phyloP scores from a whole-genome alignment of 1,140 invertebrate genomes.

The Reticulitermes speratus region DNA sequence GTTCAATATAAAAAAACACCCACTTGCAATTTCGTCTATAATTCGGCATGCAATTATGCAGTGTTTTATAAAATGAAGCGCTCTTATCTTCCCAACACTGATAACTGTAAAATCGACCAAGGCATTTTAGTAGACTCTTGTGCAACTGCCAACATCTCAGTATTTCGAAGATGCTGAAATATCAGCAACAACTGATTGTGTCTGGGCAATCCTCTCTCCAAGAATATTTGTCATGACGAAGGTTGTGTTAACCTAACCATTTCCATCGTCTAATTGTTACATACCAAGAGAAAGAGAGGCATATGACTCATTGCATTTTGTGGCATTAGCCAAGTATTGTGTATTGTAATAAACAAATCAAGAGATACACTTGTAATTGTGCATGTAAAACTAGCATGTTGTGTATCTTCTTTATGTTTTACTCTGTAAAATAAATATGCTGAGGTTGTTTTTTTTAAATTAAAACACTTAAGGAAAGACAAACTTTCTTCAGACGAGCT shows the following conservation, averaged over 20 bases:
- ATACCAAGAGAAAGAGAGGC: neutral
- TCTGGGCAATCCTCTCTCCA: neutral
- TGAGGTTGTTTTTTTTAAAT: slow-evolving; percentile 31
- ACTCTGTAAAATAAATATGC: slow-evolving; percentile 29
- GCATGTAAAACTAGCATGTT: slow-evolving; percentile 18
- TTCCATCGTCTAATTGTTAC: neutral
- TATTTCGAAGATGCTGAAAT: neutral
- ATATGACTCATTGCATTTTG: neutral
- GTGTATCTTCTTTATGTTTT: slow-evolving; percentile 31
- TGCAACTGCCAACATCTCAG: slow-evolving; percentile 23
- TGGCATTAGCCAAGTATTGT: slow-evolving; percentile 9
- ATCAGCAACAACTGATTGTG: neutral
- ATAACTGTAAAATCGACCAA: neutral
- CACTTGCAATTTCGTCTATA: slow-evolving; percentile 32
- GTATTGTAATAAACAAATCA: neutral
- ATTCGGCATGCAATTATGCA: neutral
- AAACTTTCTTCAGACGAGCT: slow-evolving; percentile 51
- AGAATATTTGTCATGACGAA: neutral
- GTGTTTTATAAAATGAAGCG: too few relatives aligned
- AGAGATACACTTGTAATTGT: neutral
- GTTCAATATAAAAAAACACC: slow-evolving; percentile 20
- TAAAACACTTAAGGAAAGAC: slow-evolving; percentile 33
- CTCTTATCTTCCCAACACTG: neutral
- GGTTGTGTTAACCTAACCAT: neutral
- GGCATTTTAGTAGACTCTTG: neutral